Base-by-base conservation (phyloP, 1,140 invertebrate genomes). In the Dolichoris vasculosae region DNA sequence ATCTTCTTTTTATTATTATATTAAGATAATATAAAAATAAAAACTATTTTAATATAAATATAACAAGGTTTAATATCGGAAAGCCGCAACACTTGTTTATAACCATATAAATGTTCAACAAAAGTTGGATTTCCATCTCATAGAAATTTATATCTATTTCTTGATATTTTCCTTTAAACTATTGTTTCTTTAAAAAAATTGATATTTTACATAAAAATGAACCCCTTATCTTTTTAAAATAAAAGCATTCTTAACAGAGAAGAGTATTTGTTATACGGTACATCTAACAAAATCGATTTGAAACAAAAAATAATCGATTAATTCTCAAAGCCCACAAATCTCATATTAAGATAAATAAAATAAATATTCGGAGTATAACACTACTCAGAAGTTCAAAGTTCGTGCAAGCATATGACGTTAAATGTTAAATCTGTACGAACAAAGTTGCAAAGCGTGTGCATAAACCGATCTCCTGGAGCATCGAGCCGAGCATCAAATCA, bases 401-500 rank as follows among this genome's bases (percentile, higher is more conserved):
- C 86, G 79, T 87, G 78, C 75, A 87, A 71, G 88, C 89, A 88
- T 90, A 87, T 76, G 83, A 89, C 87, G 82, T 67, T 85, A 86
- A 90, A 88, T 87, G 67, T 40, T 73, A 73, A 82, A 59, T 59
- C 81, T 15, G 32, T 89, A 75, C 76, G 78, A 84, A 87, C 86
- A 88, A 89, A 88, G 51, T 88, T 87, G 83, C 87, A 85, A 30
- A 40, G n/a, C 46, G 87, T 88, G 89, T 88, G 86, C 87, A 89
- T 89, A 90, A 86, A 86, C 86, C 85, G 90, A 91, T 91, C 89
- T 90, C 83, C 87, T 82, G 80, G 84, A 88, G 87, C 86, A 88
- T 88, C 85, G 88, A 88, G 85, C 85, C 40, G 55, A n/a, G 23
- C 46, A 80, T 80, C 55, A 83, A 88, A 87, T 73, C 69, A 87